Evolutionary conservation across 2,797 vertebrate species (phyloP), one percentile per base, ranked within the genome.

Genomic region (Phataginus tetradactyla): DNA sequence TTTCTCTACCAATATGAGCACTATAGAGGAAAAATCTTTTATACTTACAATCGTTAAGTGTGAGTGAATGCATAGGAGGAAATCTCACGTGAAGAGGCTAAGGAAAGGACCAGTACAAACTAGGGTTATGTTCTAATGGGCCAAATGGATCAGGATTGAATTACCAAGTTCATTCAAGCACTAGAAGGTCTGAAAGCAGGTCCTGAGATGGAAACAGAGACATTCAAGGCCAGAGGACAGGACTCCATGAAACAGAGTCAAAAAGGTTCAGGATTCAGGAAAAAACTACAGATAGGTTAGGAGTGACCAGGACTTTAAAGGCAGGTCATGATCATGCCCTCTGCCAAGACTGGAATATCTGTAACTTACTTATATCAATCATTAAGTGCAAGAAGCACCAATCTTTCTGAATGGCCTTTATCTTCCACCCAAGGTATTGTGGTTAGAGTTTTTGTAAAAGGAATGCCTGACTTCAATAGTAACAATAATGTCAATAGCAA

Each of bases 401-500:
- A 1, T 75, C 66, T 64, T 71, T 71, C 57, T 61, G 23, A 92
- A 57, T 66, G 55, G 13, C 29, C 66, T 91, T 79, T 74, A 63
- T 81, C 20, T 71, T 92, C 27, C 32, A 77, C n/a, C 4, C 21
- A 86, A 59, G 17, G 42, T 45, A 72, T n/a, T 59, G 29, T 53
- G 11, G 23, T 83, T 81, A 57, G 45, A 85, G 71, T 55, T 75
- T 86, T 71, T 80, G 23, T 39, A 77, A 53, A 77, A 74, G 21
- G 27, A 92, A 14, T 77, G 39, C 21, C 20, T 53, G 80, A 92
- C 25, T 39, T 85, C 34, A 75, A 63, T 13, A 91, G 21, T 23
- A 59, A 78, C 53, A 91, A 37, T 78, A 72, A 71, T 49, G 4
- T 55, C 32, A 79, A 63, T 42, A 92, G 18, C 79, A 81, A 83